Evolutionary conservation across 1,140 invertebrate genomes (phyloP).

Genomic region (Oreohelix idahoensis): DNA sequence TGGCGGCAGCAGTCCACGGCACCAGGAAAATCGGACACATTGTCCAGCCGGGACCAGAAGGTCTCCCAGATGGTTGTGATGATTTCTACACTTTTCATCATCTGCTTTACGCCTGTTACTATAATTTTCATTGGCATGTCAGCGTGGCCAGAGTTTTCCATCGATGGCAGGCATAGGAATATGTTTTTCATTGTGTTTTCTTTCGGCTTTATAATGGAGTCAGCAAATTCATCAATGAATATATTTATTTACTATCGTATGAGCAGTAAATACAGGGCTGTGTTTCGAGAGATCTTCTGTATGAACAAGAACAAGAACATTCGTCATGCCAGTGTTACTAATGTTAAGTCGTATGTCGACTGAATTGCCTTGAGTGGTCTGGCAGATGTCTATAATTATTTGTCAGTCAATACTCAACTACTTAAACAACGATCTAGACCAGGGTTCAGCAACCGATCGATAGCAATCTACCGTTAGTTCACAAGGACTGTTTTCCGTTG

Average conservation of each 20-base stretch:
- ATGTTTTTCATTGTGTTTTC: slow-evolving; percentile 3
- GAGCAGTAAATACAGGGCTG: slow-evolving; percentile 10
- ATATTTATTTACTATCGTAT: slow-evolving; percentile 17
- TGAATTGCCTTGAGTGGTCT: too few relatives aligned
- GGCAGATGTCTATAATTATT: too few relatives aligned
- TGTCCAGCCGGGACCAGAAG: slow-evolving; percentile 3
- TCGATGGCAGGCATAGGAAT: not conserved
- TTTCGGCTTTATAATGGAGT: slow-evolving; percentile 8
- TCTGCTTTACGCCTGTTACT: slow-evolving; percentile 6
- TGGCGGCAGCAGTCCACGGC: not conserved
- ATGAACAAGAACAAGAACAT: not conserved
- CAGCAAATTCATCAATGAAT: not conserved
- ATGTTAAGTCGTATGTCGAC: too few relatives aligned
- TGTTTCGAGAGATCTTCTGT: not conserved
- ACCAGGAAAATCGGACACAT: not conserved
- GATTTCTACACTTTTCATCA: slow-evolving; percentile 21
- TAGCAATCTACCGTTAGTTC: too few relatives aligned
- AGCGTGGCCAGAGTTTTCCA: not conserved
- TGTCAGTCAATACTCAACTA: too few relatives aligned
- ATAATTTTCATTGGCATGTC: slow-evolving; percentile 11
- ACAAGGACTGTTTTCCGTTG: too few relatives aligned
- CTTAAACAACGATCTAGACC: too few relatives aligned
- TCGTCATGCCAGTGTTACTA: too few relatives aligned
- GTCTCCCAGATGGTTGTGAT: not conserved
- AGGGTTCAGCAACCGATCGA: too few relatives aligned